phyloP scores from a whole-genome alignment of 2,113 vertebrate genomes.

The Sisor rabdophorus region DNA sequence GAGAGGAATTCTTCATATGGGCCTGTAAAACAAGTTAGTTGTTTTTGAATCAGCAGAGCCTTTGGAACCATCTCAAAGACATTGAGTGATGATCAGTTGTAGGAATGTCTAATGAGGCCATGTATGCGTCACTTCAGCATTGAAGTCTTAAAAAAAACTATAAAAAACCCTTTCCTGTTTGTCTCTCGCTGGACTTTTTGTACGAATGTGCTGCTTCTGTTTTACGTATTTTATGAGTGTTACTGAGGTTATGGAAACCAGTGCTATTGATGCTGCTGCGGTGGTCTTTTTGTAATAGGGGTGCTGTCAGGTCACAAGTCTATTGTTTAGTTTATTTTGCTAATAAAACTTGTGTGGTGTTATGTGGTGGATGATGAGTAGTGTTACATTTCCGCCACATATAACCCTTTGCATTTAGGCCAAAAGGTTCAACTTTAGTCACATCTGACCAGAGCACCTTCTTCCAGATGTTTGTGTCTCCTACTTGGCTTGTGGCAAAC shows the following conservation, averaged over 20 bases:
- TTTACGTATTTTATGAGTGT: constrained; percentile 20
- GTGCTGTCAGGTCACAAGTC: not conserved
- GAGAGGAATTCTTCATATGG: constrained; percentile 28
- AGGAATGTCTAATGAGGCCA: constrained; percentile 27
- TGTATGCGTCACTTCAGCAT: constrained; percentile 24
- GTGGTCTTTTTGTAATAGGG: constrained; percentile 7
- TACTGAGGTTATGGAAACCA: constrained; percentile 17
- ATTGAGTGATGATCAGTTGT: constrained; percentile 21
- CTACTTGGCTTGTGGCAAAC: too few species aligned
- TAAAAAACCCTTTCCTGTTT: constrained; percentile 32
- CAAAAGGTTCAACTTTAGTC: too few species aligned
- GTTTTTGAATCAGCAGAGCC: constrained; percentile 38
- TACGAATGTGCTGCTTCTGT: constrained; percentile 26
- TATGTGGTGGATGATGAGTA: too few species aligned
- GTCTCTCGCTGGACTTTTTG: constrained; percentile 21
- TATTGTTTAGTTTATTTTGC: not conserved
- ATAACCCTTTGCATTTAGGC: too few species aligned
- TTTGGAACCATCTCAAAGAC: constrained; percentile 11
- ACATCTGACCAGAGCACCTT: too few species aligned
- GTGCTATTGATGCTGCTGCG: constrained; percentile 1
- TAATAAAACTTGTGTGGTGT: not conserved
- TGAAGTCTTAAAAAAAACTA: constrained; percentile 28
- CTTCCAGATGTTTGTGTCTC: too few species aligned
- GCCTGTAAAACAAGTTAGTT: constrained; percentile 30
- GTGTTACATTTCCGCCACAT: too few species aligned